These are phyloP conservation scores for Dryobota labecula DNA, from an alignment of 2,888 invertebrate species.

Conservation along the genomic window DNA sequence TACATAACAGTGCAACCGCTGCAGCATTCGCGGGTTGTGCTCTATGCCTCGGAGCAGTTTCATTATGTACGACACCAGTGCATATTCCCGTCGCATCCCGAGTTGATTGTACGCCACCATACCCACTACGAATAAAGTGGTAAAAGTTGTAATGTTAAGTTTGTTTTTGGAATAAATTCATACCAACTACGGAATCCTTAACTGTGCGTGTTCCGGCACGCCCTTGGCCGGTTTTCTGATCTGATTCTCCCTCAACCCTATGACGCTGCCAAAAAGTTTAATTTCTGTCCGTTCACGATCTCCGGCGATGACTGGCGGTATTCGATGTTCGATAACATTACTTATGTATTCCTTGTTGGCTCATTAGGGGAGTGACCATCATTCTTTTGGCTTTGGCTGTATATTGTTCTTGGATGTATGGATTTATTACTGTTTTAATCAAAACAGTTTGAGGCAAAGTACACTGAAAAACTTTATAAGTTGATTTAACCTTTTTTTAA, in stretches of 20 bases:
- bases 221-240: neutral
- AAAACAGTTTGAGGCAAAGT: neutral
- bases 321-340: constrained; percentile 45
- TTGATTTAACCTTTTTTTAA: too few species aligned
- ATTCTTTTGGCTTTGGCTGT: constrained; percentile 26
- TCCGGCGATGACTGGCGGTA: constrained; percentile 52
- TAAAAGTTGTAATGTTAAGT: too few species aligned
- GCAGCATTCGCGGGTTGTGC: too few species aligned
- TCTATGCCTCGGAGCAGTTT: too few species aligned
- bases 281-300: constrained; percentile 62
- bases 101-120: too few species aligned
- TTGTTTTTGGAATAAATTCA: too few species aligned
- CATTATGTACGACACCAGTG: too few species aligned
- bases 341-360: constrained; percentile 58
- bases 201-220: neutral
- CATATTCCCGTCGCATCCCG: too few species aligned
- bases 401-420: constrained; percentile 26
- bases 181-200: neutral
- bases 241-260: constrained; percentile 20
- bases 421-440: neutral
- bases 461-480: too few species aligned
- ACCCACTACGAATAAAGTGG: too few species aligned
- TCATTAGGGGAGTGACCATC: constrained; percentile 59
- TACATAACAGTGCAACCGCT: too few species aligned
- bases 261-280: constrained; percentile 65